Evolutionary conservation across 2,888 invertebrate genomes (phyloP).

Genomic region (Agrilus cyanescens): DNA sequence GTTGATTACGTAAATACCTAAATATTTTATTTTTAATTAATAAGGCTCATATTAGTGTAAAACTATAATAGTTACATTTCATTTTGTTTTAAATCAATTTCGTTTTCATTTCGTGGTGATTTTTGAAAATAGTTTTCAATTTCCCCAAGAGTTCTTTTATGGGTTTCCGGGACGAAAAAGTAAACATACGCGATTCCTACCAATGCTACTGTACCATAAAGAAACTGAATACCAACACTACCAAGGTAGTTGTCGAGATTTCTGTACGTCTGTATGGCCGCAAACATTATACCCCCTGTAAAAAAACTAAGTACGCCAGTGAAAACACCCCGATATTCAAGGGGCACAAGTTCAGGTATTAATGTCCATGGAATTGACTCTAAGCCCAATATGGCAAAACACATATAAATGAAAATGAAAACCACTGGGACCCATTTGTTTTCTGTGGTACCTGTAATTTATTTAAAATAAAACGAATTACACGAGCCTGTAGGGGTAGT

Average conservation of each 20-base stretch:
- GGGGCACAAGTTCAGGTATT: constrained; percentile 50
- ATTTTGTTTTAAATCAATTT: too few relatives aligned
- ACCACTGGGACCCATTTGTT: constrained; percentile 38
- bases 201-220: constrained; percentile 40
- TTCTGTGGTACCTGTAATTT: constrained; percentile 24
- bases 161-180: constrained; percentile 38
- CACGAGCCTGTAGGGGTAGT: too few relatives aligned
- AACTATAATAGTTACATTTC: too few relatives aligned
- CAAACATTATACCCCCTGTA: constrained; percentile 46
- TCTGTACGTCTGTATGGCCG: constrained; percentile 41
- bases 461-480: constrained; percentile 2
- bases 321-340: constrained; percentile 46
- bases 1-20: too few relatives aligned
- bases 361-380: constrained; percentile 52
- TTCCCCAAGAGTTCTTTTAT: constrained; percentile 36
- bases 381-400: constrained; percentile 47
- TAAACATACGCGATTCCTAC: constrained; percentile 32
- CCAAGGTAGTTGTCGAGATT: constrained; percentile 32
- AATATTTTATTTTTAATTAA: too few relatives aligned
- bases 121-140: constrained; percentile 36
- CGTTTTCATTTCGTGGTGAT: too few relatives aligned
- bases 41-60: too few relatives aligned
- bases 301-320: constrained; percentile 45
- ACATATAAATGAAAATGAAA: constrained; percentile 43
- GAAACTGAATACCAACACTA: constrained; percentile 41